Evolutionary conservation across 2,797 vertebrate species (phyloP).

Genomic region (Acanthurus lineatus): DNA sequence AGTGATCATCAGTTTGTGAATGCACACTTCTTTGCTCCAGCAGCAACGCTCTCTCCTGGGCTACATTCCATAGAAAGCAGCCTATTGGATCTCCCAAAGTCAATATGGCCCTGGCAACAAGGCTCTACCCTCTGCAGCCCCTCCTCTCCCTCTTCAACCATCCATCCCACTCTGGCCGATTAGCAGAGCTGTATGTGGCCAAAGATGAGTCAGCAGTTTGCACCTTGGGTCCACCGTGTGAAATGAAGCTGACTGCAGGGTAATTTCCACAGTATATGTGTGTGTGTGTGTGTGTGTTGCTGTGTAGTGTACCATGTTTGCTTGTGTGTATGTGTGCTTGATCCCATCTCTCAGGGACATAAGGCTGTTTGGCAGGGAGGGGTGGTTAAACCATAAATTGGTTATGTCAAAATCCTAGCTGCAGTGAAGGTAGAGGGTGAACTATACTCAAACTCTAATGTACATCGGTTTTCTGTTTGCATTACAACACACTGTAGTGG

Average conservation of each 20-base stretch:
- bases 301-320: not conserved
- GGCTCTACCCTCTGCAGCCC: slow-evolving; percentile 52
- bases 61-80: slow-evolving; percentile 52
- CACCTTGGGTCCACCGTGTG: slow-evolving; percentile 66
- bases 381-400: slow-evolving; percentile 53
- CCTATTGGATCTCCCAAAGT: slow-evolving; percentile 63
- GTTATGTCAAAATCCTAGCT: slow-evolving; percentile 55
- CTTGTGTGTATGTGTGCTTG: slow-evolving; percentile 41
- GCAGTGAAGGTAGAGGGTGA: slow-evolving; percentile 42
- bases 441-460: slow-evolving; percentile 36
- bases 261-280: slow-evolving; percentile 68
- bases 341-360: slow-evolving; percentile 58
- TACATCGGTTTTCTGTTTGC: slow-evolving; percentile 25
- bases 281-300: slow-evolving; percentile 14
- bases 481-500: slow-evolving; percentile 13
- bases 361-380: slow-evolving; percentile 48
- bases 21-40: slow-evolving; percentile 30
- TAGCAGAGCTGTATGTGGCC: slow-evolving; percentile 70
- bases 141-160: slow-evolving; percentile 31
- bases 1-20: slow-evolving; percentile 37
- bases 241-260: slow-evolving; percentile 80
- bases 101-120: slow-evolving; percentile 71
- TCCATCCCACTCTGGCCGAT: slow-evolving; percentile 62
- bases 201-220: slow-evolving; percentile 81
- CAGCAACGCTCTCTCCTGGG: slow-evolving; percentile 41